Evolutionary conservation across 2,797 vertebrate genomes (phyloP).

Genomic region (Limosa lapponica): DNA sequence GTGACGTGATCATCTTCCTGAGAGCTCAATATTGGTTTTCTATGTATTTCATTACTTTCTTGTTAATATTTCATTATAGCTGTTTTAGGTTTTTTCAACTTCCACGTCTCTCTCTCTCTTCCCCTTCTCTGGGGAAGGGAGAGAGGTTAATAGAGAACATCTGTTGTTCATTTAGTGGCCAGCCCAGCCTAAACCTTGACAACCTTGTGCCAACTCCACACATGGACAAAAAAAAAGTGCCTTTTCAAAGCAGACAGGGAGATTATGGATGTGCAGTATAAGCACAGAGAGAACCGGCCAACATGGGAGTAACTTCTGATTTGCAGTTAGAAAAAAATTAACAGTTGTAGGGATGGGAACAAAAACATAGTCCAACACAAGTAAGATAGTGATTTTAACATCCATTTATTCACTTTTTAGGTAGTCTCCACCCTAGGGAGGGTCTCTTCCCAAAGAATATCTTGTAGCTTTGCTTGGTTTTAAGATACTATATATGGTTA

Average conservation of each 20-base stretch:
- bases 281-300: not conserved
- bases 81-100: not conserved
- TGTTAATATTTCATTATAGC: not conserved
- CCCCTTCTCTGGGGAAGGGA: not conserved
- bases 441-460: not conserved
- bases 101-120: not conserved
- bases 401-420: not conserved
- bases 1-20: not conserved
- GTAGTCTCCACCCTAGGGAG: not conserved
- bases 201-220: not conserved
- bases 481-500: not conserved
- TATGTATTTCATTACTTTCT: not conserved
- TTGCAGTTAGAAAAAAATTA: not conserved
- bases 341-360: not conserved
- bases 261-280: not conserved
- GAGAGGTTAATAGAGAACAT: not conserved
- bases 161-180: not conserved
- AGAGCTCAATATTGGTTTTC: not conserved
- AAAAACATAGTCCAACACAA: not conserved
- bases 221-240: too few species aligned
- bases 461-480: not conserved
- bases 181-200: not conserved
- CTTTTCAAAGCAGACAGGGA: constrained; percentile 74
- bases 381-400: not conserved
- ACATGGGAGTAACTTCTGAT: not conserved